Evolutionary conservation across 2,113 vertebrate genomes (phyloP).

Genomic region (Cyprinodon variegatus): DNA sequence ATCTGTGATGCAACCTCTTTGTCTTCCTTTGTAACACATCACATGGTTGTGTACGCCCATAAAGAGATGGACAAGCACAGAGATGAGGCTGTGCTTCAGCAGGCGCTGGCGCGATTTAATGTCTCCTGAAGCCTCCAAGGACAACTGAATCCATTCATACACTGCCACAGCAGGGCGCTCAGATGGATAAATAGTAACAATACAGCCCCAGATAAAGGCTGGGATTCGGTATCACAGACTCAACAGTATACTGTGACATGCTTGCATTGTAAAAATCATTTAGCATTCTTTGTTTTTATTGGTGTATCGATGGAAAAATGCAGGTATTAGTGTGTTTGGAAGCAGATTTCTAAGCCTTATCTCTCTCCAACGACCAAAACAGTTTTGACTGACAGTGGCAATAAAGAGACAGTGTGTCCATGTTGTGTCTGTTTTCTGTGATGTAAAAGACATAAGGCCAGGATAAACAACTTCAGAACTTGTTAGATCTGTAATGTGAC

Average conservation of each 20-base stretch:
- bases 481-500: not conserved
- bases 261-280: not conserved
- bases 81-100: slow-evolving; percentile 23
- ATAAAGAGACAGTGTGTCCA: not conserved
- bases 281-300: not conserved
- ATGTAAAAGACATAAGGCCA: not conserved
- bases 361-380: slow-evolving; percentile 4
- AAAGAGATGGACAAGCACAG: slow-evolving; percentile 47
- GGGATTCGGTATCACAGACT: slow-evolving; percentile 5
- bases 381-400: not conserved
- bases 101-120: slow-evolving; percentile 3
- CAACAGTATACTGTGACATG: not conserved
- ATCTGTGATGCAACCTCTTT: slow-evolving; percentile 75
- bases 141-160: slow-evolving; percentile 30
- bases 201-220: slow-evolving; percentile 38
- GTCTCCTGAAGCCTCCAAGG: slow-evolving; percentile 29
- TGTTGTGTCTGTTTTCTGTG: not conserved
- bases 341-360: slow-evolving; percentile 12
- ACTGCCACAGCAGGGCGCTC: slow-evolving; percentile 14
- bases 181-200: slow-evolving; percentile 10
- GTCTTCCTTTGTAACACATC: slow-evolving; percentile 65
- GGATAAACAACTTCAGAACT: not conserved
- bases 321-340: not conserved
- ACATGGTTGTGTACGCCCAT: slow-evolving; percentile 46
- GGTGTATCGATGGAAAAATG: slow-evolving; percentile 11